Base-by-base conservation (phyloP, 2,888 invertebrate genomes). In the Patella ulyssiponensis region DNA sequence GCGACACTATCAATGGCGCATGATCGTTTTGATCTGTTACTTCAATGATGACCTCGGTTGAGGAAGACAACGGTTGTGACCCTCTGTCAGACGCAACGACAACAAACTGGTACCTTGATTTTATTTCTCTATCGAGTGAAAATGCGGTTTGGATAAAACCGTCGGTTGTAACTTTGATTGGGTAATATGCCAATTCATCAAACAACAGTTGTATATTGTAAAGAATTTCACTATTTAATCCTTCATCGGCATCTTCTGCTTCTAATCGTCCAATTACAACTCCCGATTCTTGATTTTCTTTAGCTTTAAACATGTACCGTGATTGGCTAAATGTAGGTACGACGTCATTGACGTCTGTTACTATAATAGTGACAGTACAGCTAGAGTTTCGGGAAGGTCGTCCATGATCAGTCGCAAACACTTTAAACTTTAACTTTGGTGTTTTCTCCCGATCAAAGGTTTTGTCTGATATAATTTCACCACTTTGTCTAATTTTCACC, bases 21-120 rank as follows among this genome's bases (percentile, higher is more conserved):
- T 89, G 86, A 76, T 89, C 89, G 79, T 89, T 89, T 56, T 79
- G 81, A 77, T 88, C 88, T 56, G 80, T 81, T n/a, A 89, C 84
- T 1, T 80, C 83, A 17, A 89, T 81, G 17, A 81, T 70, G 14
- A 89, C 83, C 1, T 79, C 81, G 27, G 83, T 81, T 0, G 86
- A 80, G n/a, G 87, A 84, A n/a, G 86, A 85, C n/a, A 85, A 72
- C 4, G 83, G 80, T 11, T 87, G 87, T 44, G 80, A 81, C 0
- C 88, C 88, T 53, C 81, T 75, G 76, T 89, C 89, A 54, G 80
- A 78, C 9, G 87, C 88, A 72, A 84, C 75, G 0, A 88, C 86
- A 27, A 79, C 80, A 75, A 89, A 83, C 56, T 81, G 78, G 77
- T 88, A 88, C 15, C 77, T 74, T 1, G 79, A 64, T 7, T 75